Percentiles rank a stretch among this genome's conserved stretches.
These are phyloP conservation scores for Sitophilus oryzae DNA, from an alignment of 1,140 invertebrate species.

Conservation along the genomic window DNA sequence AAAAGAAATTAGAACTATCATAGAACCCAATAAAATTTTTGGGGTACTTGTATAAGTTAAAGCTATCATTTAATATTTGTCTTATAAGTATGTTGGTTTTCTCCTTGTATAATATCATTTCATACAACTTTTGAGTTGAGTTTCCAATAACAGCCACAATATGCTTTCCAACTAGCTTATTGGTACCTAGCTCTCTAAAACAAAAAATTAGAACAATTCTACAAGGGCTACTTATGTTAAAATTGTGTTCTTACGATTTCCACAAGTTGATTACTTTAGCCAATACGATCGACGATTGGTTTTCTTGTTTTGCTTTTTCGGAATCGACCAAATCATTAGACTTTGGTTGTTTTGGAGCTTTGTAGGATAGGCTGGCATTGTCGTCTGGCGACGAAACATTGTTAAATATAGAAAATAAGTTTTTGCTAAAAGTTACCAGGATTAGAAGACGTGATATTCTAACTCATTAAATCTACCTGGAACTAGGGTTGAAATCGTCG, in stretches of 20 bases:
- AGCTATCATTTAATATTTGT: not conserved
- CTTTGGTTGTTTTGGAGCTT: conserved; percentile 21
- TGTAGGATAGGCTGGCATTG: conserved; percentile 16
- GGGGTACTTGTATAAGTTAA: conserved; percentile 10
- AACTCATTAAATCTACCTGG: conserved; percentile 10
- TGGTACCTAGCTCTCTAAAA: conserved; percentile 12
- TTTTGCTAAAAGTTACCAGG: conserved; percentile 12
- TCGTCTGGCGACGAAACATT: not conserved
- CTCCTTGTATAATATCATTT: conserved; percentile 20
- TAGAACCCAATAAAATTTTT: conserved; percentile 17
- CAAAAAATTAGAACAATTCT: conserved; percentile 10
- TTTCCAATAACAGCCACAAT: conserved; percentile 15
- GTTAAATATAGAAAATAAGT: conserved; percentile 19
- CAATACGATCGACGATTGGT: conserved; percentile 11
- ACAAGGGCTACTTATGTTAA: not conserved
- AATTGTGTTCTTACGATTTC: conserved; percentile 17
- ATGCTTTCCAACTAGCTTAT: conserved; percentile 10
- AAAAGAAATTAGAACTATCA: conserved; percentile 6
- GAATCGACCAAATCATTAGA: not conserved
- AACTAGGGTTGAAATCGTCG: conserved; percentile 12
- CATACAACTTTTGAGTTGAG: not conserved
- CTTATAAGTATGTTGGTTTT: conserved; percentile 15
- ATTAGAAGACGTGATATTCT: not conserved
- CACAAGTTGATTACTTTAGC: conserved; percentile 17
- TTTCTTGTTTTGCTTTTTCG: not conserved